Evolutionary conservation across 2,113 vertebrate species (phyloP).

Genomic region (Rynchops niger): DNA sequence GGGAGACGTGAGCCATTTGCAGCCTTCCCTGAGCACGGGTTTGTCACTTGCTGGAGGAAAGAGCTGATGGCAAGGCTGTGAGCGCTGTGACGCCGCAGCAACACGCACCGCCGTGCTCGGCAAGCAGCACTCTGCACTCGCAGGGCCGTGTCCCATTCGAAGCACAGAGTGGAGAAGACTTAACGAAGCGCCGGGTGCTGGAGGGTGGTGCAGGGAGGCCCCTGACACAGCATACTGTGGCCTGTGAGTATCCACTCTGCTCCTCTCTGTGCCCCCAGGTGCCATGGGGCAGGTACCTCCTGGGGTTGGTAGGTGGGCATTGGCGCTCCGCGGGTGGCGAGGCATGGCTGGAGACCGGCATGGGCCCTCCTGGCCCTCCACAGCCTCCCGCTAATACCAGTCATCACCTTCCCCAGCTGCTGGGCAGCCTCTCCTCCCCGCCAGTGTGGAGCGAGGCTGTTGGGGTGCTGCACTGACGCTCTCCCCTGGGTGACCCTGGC

Average conservation of each 20-base stretch:
- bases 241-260: not conserved
- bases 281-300: not conserved
- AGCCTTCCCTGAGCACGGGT: not conserved
- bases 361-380: not conserved
- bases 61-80: not conserved
- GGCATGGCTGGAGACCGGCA: not conserved
- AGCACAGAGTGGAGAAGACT: not conserved
- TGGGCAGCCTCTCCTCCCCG: not conserved
- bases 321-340: not conserved
- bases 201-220: not conserved
- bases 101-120: fast-evolving
- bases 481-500: not conserved
- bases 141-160: fast-evolving
- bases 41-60: not conserved
- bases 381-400: fast-evolving
- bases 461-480: not conserved
- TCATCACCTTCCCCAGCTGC: not conserved
- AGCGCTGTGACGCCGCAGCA: not conserved
- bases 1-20: not conserved
- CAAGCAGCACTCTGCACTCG: not conserved
- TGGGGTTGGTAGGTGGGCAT: not conserved
- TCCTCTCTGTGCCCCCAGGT: not conserved
- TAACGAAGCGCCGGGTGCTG: fast-evolving
- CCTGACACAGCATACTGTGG: not conserved
- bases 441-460: not conserved